phyloP scores from a whole-genome alignment of 2,888 invertebrate species.

The Homarus gammarus region DNA sequence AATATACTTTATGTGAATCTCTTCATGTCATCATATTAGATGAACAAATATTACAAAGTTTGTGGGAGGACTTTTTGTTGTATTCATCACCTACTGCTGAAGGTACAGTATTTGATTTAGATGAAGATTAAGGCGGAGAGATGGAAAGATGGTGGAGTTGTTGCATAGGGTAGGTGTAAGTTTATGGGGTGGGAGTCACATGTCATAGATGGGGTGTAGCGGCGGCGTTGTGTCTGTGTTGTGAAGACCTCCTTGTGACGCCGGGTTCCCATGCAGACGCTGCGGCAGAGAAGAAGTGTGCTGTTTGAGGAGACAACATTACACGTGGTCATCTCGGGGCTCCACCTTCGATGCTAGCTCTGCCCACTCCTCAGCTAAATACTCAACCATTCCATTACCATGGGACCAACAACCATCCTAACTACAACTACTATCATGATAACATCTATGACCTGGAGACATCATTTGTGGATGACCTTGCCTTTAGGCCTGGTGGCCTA shows the following conservation, averaged over 20 bases:
- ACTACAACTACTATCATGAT: conserved; percentile 57
- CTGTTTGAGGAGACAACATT: conserved; percentile 72
- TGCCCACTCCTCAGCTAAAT: conserved; percentile 11
- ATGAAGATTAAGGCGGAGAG: neutral
- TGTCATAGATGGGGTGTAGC: neutral
- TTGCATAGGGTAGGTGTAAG: neutral
- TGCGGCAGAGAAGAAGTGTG: conserved; percentile 70
- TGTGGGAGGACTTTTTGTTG: neutral
- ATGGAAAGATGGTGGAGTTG: neutral
- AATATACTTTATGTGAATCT: too few relatives aligned
- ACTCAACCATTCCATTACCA: conserved; percentile 64
- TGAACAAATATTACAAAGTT: neutral
- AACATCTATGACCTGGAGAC: conserved; percentile 50
- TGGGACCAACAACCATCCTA: conserved; percentile 57
- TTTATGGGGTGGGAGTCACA: neutral
- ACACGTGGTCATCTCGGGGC: conserved; percentile 73
- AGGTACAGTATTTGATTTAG: too few relatives aligned
- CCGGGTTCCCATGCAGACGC: conserved; percentile 68
- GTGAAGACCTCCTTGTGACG: conserved; percentile 50
- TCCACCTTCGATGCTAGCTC: conserved; percentile 71
- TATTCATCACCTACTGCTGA: too few relatives aligned
- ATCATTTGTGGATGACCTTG: conserved; percentile 53
- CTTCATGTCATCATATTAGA: neutral
- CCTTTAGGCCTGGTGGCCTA: conserved; percentile 30
- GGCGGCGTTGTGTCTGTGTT: conserved; percentile 16